Percentiles rank a stretch among this genome's conserved stretches.
These are phyloP conservation scores for Neolamprologus sp. DNA, from an alignment of 2,113 vertebrate genomes.

Conservation along the genomic window DNA sequence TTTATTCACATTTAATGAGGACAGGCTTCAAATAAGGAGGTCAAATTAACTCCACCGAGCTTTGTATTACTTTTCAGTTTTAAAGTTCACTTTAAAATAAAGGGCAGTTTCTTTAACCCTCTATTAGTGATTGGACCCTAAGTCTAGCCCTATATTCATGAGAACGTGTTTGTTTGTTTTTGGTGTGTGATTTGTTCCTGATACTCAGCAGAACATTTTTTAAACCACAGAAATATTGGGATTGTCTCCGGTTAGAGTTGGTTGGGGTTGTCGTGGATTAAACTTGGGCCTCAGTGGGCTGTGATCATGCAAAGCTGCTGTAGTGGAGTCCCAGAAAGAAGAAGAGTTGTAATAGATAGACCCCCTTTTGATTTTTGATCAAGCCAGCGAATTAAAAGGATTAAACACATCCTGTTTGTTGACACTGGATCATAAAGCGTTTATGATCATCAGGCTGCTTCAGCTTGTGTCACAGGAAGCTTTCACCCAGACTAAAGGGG, in stretches of 20 bases:
- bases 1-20: not conserved
- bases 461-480: conserved; percentile 8
- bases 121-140: rapidly evolving
- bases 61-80: not conserved
- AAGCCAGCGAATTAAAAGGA: not conserved
- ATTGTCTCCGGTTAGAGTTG: not conserved
- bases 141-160: rapidly evolving
- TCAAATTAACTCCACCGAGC: not conserved
- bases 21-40: not conserved
- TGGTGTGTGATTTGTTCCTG: not conserved
- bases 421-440: not conserved
- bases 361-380: not conserved
- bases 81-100: not conserved
- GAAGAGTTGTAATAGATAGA: not conserved
- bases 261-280: not conserved
- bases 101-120: not conserved
- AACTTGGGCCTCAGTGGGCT: not conserved
- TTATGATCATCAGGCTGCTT: not conserved
- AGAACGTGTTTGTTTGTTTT: not conserved
- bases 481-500: conserved; percentile 57
- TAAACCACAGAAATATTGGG: not conserved
- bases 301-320: not conserved
- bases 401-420: not conserved
- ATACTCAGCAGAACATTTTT: not conserved
- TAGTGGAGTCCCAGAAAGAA: not conserved